Percentiles rank a stretch among this genome's conserved stretches.
Conservation (phyloP, 1,140 invertebrate genomes). For the Tetraneura akinire region DNA sequence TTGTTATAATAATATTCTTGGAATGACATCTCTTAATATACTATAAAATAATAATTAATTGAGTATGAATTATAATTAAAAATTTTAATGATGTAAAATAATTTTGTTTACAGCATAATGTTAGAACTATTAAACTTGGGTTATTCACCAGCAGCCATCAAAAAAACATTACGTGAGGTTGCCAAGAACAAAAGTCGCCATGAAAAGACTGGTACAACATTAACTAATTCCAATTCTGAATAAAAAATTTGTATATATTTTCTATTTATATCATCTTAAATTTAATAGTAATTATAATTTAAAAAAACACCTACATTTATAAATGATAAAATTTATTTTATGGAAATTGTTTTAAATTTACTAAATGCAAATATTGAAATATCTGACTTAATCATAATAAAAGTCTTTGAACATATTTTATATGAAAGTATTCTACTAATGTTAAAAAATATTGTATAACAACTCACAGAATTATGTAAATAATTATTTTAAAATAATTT, state of each 20-base stretch:
- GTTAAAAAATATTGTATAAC: no score
- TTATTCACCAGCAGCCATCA: conserved; percentile 28
- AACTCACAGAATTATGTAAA: no score
- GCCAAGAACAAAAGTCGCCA: conserved; percentile 48
- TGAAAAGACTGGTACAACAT: conserved; percentile 21
- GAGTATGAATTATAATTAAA: background rate
- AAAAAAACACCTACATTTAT: no score
- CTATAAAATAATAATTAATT: background rate
- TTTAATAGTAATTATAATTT: no score
- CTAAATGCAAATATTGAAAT: no score
- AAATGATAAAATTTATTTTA: no score
- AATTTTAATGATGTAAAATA: background rate
- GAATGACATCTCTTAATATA: background rate
- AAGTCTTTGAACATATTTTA: no score
- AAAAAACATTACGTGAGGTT: conserved; percentile 33
- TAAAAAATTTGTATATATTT: conserved; percentile 16
- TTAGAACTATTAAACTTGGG: conserved; percentile 39
- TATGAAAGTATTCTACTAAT: no score
- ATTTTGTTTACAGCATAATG: conserved; percentile 47
- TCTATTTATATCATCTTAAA: background rate
- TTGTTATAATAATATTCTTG: background rate
- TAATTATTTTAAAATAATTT: no score
- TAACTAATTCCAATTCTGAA: conserved; percentile 19
- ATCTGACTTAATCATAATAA: no score
- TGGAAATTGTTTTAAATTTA: no score